Evolutionary conservation across 2,888 invertebrate genomes (phyloP), one percentile per base, ranked within the genome.

Genomic region (Rhynchonema sp.): DNA sequence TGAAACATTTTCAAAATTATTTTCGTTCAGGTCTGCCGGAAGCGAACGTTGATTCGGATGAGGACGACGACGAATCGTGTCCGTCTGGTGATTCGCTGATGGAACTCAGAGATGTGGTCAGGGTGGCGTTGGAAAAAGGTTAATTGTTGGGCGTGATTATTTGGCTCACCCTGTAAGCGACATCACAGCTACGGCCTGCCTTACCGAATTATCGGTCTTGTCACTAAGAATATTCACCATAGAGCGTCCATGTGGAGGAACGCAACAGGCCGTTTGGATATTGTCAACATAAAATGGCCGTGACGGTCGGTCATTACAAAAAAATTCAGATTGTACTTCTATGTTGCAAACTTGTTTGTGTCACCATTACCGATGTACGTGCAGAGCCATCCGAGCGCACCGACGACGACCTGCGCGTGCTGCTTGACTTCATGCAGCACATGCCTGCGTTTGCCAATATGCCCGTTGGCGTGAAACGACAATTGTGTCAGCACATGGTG

Each of bases 391-490:
- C 84, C 57, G 92, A 96, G 71, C 80, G 96, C 68, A 86, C 85
- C 49, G 90, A 91, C 67, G 92, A 94, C 69, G 96, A 98, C 75
- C 86, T 98, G 68, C 90, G 91, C 76, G 85, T 86, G 61, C 80
- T 98, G 9, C 78, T 98, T 64, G 96, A 96, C 75, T 94, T 96
- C 74, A 94, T 96, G 62, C 94, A 96, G 75, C 92, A 94, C 73
- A 82, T 98, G 68, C 76, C 77, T 38, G 78, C 79, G 6, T 66
- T 72, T 54, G 26, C 54, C 64, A 91, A 94, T 72, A 90, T 96
- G 84, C 96, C 96, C 26, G 78, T 92, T 70, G 85, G 89, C 46
- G 94, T 94, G 52, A 81, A 94, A 63, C 81, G 91, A 66, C 91
- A 91, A 59, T 80, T 98, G 60, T 96, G 96, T 77, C 83, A 22